Base-by-base conservation (phyloP, 2,888 invertebrate species). In the Isotomurus palustris region DNA sequence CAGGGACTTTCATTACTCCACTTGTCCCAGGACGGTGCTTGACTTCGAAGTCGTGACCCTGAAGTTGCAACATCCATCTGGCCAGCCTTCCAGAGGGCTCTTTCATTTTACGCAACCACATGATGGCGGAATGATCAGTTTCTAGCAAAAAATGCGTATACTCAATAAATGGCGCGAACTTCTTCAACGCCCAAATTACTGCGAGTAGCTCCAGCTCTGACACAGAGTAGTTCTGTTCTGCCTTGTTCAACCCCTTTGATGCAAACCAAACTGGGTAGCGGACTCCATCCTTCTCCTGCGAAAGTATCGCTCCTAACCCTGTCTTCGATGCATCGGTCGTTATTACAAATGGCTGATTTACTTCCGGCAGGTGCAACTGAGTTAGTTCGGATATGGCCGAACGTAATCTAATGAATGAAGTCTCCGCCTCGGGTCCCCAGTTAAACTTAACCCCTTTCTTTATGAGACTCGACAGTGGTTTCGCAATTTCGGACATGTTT, bases 61-160 rank as follows among this genome's bases (percentile, higher is more conserved):
- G 75, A 1, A 79, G 56, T 12, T 68, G 58, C 10, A 78, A 43
- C 0, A 75, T 74, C 79, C 78, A 79, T 36, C 78, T 62, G 0
- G 74, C 74, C 0, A 80, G 60, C 28, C 78, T 58, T 10, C 76
- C 76, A n/a, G 72, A 69, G 0, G 75, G 74, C 10, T 76, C 71
- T 56, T 76, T 75, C 5, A 77, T 41, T 1, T 68, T 65, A 58
- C 76, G 62, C 5, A 79, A 60, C 76, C 77, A 79, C 72, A 75
- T 75, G 36, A 80, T 66, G 0, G 78, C 75, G 53, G 76, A 74
- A 55, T 78, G 79, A 58, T 79, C 79, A 0, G 76, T 77, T 2
- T 72, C 58, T 0, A 78, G 67, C 1, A 63, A 61, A 17, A 77
- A 74, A 0, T 63, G 41, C 3, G 71, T 36, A 1, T 74, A 73